Evolutionary conservation across 2,113 vertebrate genomes (phyloP), one percentile per base, ranked within the genome.

Genomic region (Tetrax tetrax): DNA sequence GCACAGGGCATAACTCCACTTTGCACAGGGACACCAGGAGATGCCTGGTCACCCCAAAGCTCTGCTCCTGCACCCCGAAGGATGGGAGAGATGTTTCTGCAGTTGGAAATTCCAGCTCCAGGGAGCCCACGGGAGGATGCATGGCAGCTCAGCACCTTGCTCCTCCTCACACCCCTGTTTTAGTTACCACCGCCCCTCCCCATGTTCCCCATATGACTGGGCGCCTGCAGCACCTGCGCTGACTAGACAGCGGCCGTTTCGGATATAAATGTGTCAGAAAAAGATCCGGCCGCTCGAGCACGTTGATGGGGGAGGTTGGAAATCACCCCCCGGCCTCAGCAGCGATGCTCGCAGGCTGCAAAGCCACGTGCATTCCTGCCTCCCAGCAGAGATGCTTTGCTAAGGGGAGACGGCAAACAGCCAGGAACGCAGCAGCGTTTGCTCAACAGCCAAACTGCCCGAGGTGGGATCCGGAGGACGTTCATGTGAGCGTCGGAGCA

Each of bases 401-500:
- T 45, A 4, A 19, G 4, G 47, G 31, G 56, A 50, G 35, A 22
- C 4, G 35, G 59, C 63, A 50, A 10, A n/a, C n/a, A n/a, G n/a
- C n/a, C n/a, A n/a, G n/a, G n/a, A n/a, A 38, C 0, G 18, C 82
- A 77, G 45, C 59, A 65, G 69, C 38, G 4, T 70, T 5, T 28
- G 29, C 85, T 66, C 60, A 37, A 24, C 33, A 31, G 17, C 37
- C 65, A 10, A 27, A 20, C 9, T 12, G 74, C 37, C 47, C 6
- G 1, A 63, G 65, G 70, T 50, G 48, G 41, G 41, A 14, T 24
- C 12, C 54, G 70, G 19, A 65, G 19, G n/a, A 57, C 2, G 5
- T 7, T 72, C 21, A 3, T 0, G 1, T 4, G 19, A 19, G 50
- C 25, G 38, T 14, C 3, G 2, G 22, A 53, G 27, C 51, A 51